Evolutionary conservation across 2,797 vertebrate species (phyloP), one percentile per base, ranked within the genome.

Genomic region (Coluber constrictor): DNA sequence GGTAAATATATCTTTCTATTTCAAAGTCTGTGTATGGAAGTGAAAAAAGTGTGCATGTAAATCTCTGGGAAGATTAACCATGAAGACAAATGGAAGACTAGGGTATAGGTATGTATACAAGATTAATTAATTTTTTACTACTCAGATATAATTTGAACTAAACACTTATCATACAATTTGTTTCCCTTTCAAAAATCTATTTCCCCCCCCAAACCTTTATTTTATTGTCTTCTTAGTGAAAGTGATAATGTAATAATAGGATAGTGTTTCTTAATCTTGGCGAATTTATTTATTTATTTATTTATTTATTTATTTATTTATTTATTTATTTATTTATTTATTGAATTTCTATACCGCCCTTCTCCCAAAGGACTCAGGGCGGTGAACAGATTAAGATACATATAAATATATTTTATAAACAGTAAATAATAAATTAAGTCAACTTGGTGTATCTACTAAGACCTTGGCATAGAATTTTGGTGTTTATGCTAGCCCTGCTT

Each of bases 1-100:
- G 15, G 92, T 88, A 93, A 90, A 55, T 91, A 96, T 89, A 92
- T 95, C 94, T 96, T 79, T 37, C 63, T 92, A 74, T 91, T 63
- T n/a, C 63, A 94, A 61, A 92, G 79, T 37, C 47, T 55, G 86
- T 94, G 57, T 90, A 93, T 94, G 43, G 74, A 54, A 54, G 87
- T 92, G 90, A 18, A 87, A 95, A 87, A 47, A 86, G n/a, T 79
- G 15, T 37, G 60, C 51, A 25, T 95, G 51, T 87, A 87, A 93
- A 92, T 94, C 2, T 27, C 91, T 87, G 51, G 29, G 55, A 5
- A 83, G 93, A 27, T 92, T 94, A 89, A 6, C 20, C n/a, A 54
- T 74, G 63, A 25, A 95, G 86, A 29, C 91, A 91, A 87, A 90
- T 47, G 11, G 51, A 87, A 43, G 90, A 20, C 37, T 29, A 59